These are phyloP conservation scores for Drosophila paracracens DNA, from an alignment of 2,888 invertebrate species.

Conservation along the genomic window DNA sequence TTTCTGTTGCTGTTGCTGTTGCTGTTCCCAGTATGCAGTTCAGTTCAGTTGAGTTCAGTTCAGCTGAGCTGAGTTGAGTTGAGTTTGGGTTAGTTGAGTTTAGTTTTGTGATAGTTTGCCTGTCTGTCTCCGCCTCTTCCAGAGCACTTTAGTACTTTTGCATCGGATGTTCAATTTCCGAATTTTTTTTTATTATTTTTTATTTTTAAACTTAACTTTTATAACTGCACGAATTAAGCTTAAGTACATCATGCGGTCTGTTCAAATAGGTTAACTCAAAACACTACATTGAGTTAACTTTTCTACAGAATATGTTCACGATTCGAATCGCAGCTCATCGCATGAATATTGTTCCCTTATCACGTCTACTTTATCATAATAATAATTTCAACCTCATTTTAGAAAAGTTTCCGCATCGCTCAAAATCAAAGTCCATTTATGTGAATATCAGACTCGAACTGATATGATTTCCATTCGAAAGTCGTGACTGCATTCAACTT, in stretches of 20 bases:
- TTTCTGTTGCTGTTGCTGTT: conserved; percentile 34
- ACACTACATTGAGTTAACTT: background rate
- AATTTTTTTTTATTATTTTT: conserved; percentile 9
- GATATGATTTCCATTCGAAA: conserved; percentile 17
- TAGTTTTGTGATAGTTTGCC: conserved; percentile 51
- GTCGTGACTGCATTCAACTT: conserved; percentile 33
- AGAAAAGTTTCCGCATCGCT: background rate
- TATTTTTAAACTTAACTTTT: conserved; percentile 9
- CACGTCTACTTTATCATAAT: background rate
- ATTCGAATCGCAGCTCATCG: background rate
- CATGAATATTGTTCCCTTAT: background rate
- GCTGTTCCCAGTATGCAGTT: conserved; percentile 30
- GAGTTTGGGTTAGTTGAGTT: conserved; percentile 33
- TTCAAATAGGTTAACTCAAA: conserved; percentile 13
- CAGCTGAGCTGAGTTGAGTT: conserved; percentile 30
- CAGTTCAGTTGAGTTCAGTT: conserved; percentile 25
- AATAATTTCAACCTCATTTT: background rate
- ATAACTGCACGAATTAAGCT: conserved; percentile 11
- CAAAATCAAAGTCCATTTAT: conserved; percentile 12
- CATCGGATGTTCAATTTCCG: conserved; percentile 78
- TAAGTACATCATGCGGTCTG: conserved; percentile 5
- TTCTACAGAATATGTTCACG: background rate
- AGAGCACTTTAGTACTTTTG: conserved; percentile 53
- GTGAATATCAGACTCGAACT: conserved; percentile 1
- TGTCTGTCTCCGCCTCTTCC: conserved; percentile 24